These are phyloP conservation scores for Epinephelus lanceolatus DNA, from an alignment of 2,113 vertebrate genomes.

Conservation along the genomic window DNA sequence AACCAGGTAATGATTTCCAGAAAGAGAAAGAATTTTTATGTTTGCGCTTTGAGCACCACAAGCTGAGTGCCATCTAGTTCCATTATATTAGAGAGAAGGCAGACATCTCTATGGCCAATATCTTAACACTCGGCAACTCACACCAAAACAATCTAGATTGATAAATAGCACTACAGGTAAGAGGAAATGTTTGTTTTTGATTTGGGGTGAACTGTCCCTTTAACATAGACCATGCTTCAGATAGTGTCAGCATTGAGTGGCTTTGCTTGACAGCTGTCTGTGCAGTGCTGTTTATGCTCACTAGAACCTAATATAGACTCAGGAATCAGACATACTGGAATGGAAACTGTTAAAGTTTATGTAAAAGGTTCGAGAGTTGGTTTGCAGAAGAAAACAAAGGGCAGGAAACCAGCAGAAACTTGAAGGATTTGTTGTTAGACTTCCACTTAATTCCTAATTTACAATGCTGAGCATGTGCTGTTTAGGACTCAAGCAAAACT, in stretches of 20 bases:
- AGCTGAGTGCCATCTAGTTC: no score
- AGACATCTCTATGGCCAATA: no score
- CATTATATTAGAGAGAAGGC: no score
- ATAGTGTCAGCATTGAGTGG: not conserved
- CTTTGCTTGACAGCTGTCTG: not conserved
- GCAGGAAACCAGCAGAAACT: not conserved
- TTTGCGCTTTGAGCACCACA: no score
- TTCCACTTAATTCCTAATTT: not conserved
- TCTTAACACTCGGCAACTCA: no score
- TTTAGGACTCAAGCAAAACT: not conserved
- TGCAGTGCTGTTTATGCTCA: not conserved
- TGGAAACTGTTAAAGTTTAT: not conserved
- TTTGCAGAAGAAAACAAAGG: not conserved
- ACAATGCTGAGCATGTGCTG: not conserved
- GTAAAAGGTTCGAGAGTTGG: not conserved
- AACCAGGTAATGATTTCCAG: no score
- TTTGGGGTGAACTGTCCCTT: not conserved
- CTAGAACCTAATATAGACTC: not conserved
- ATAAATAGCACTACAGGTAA: no score
- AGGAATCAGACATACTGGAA: no score
- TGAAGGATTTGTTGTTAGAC: not conserved
- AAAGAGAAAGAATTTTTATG: no score
- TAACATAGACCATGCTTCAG: not conserved
- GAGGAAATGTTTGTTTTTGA: no score
- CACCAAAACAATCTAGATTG: no score